Base-by-base conservation (phyloP, 2,888 invertebrate genomes). In the Nomada ruficornis region DNA sequence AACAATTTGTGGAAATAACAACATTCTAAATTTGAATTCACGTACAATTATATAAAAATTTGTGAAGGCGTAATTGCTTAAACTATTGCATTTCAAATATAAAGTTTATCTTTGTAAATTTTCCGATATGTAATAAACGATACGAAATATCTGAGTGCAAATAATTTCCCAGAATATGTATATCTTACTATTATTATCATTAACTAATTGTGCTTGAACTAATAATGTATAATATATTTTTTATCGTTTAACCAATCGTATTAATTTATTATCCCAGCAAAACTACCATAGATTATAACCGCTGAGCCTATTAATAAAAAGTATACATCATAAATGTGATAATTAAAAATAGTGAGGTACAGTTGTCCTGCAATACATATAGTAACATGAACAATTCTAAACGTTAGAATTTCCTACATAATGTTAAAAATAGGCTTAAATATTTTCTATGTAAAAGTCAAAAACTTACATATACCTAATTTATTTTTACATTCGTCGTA, bases 1-100 rank as follows among this genome's bases (percentile, higher is more conserved):
- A 87, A 84, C 84, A 85, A 65, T 65, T 69, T 26, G 69, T 50
- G 71, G 44, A 55, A 57, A 70, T 80, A 84, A 78, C 63, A 73
- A 73, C 36, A 20, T 60, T 50, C 67, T 29, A 13, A 55, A 36
- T 36, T 1, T 67, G 36, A 26, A 29, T 55, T 47, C 42, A n/a
- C 13, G 20, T 20, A 64, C 29, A 74, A n/a, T 23, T 10, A 50
- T 64, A 36, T 52, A 52, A 18, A 20, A 77, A 23, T 60, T 44
- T 11, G n/a, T 15, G 63, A 50, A 26, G 2, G 1, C 47, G 5
- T 44, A 47, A 3, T 44, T 15, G 2, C 26, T 57, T 29, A 50
- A 57, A 42, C 5, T 47, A 13, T 42, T 42, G 10, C 11, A 52
- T 59, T 23, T 20, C 50, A 36, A 9, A 47, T 42, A 13, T 9